Evolutionary conservation across 1,140 invertebrate genomes (phyloP).

Genomic region (Pygmarrhopalites habei): DNA sequence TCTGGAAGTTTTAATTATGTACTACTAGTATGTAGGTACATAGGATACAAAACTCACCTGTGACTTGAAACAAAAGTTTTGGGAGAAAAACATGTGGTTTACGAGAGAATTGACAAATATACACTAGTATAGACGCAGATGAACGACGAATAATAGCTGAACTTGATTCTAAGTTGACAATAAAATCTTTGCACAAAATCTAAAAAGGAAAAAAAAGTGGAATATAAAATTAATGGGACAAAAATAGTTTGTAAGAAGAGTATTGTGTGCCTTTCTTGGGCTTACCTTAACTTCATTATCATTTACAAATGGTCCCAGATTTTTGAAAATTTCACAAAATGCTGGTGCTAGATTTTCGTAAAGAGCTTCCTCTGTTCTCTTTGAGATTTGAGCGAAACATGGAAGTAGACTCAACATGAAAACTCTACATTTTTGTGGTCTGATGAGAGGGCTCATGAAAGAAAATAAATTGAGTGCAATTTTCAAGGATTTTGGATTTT

Average conservation of each 20-base stretch:
- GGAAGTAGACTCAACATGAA: constrained; percentile 67
- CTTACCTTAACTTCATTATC: constrained; percentile 65
- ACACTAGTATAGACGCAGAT: constrained; percentile 56
- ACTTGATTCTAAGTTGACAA: constrained; percentile 55
- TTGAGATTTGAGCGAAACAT: constrained; percentile 58
- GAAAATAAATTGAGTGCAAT: constrained; percentile 68
- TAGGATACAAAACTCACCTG: constrained; percentile 45
- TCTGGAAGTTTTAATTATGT: neutral
- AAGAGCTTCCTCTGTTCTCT: constrained; percentile 61
- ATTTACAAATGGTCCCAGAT: constrained; percentile 62
- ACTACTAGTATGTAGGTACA: too few species aligned
- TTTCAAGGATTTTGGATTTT: constrained; percentile 57
- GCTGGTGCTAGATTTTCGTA: constrained; percentile 63
- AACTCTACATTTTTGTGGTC: constrained; percentile 65
- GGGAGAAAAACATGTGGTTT: constrained; percentile 56
- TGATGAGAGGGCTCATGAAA: constrained; percentile 56
- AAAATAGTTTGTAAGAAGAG: too few species aligned
- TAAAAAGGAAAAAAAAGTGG: constrained; percentile 43
- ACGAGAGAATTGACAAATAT: constrained; percentile 56
- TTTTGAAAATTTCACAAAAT: constrained; percentile 60
- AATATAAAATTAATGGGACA: too few species aligned
- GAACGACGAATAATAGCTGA: constrained; percentile 56
- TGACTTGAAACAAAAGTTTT: constrained; percentile 51
- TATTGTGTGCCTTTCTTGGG: too few species aligned
- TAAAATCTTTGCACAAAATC: constrained; percentile 57